These are phyloP conservation scores for Artibeus jamaicensis DNA, from an alignment of 2,797 vertebrate species.

Conservation along the genomic window DNA sequence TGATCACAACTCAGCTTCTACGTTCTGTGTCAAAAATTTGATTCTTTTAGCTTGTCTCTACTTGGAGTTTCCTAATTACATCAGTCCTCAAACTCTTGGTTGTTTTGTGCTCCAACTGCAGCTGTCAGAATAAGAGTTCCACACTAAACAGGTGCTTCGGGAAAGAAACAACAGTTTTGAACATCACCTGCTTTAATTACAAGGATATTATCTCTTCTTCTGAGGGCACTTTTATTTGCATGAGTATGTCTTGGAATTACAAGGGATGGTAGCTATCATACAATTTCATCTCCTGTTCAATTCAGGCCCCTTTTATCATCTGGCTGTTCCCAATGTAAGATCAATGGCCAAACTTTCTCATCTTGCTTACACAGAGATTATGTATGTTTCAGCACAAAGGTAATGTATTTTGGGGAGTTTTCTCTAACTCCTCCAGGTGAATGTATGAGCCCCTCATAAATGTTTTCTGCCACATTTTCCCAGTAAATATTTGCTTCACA, in stretches of 20 bases:
- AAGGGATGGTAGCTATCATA: background rate
- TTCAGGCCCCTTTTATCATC: background rate
- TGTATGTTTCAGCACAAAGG: background rate
- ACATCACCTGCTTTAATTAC: background rate
- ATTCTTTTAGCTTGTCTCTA: background rate
- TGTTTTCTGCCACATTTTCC: background rate
- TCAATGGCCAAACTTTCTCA: background rate
- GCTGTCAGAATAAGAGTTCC: background rate
- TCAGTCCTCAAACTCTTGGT: background rate
- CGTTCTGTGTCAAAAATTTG: background rate
- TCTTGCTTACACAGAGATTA: background rate
- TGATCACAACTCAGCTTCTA: background rate
- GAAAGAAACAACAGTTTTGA: background rate
- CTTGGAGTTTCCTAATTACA: background rate
- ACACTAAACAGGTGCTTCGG: background rate
- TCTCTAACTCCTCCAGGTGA: background rate
- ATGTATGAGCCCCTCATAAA: background rate
- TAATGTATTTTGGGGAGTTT: background rate
- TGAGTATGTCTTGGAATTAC: background rate
- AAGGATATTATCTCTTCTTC: background rate
- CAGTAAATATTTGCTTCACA: background rate
- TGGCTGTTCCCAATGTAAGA: background rate
- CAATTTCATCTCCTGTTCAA: background rate
- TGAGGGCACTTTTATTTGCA: background rate
- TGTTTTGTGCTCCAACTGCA: background rate